A percentile compares a stretch with the other conserved stretches of the same genome.
Evolutionary conservation across 2,888 invertebrate genomes (phyloP).

Genomic region (Caenorhabditis virilis): DNA sequence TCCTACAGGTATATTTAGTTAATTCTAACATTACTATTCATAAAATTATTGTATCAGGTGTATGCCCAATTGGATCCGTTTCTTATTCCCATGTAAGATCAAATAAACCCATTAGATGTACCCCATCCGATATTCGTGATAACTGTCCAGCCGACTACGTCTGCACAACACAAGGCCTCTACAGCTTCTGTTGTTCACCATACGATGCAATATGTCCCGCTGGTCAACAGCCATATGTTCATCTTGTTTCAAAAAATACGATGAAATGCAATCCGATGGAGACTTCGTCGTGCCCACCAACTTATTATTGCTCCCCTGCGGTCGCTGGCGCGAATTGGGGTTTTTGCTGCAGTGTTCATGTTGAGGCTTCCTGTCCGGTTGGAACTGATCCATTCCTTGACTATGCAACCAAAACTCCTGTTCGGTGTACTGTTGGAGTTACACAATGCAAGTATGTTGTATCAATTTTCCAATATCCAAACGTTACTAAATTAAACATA

Average conservation of each 20-base stretch:
- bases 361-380: conserved; percentile 42
- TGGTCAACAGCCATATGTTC: conserved; percentile 43
- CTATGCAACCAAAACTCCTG: conserved; percentile 19
- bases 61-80: conserved; percentile 44
- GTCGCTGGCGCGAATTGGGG: conserved; percentile 50
- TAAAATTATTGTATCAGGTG: conserved; percentile 19
- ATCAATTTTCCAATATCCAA: neutral
- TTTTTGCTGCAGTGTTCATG: conserved; percentile 45
- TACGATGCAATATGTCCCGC: conserved; percentile 43
- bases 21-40: neutral
- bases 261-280: conserved; percentile 50
- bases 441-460: conserved; percentile 38
- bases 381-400: conserved; percentile 34
- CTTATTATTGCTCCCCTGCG: conserved; percentile 43
- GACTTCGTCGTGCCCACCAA: conserved; percentile 36
- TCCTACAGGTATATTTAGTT: conserved; percentile 22
- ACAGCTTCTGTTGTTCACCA: conserved; percentile 45
- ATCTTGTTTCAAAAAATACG: conserved; percentile 37
- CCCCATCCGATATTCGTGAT: conserved; percentile 33
- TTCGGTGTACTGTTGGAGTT: conserved; percentile 49
- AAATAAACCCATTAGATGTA: conserved; percentile 33
- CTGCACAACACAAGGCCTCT: conserved; percentile 38
- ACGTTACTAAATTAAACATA: neutral
- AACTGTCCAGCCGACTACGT: conserved; percentile 41
- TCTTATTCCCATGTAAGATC: conserved; percentile 31